Percentiles rank a stretch among this genome's conserved stretches.
phyloP scores from a whole-genome alignment of 2,797 vertebrate species.

The Diceros bicornis region DNA sequence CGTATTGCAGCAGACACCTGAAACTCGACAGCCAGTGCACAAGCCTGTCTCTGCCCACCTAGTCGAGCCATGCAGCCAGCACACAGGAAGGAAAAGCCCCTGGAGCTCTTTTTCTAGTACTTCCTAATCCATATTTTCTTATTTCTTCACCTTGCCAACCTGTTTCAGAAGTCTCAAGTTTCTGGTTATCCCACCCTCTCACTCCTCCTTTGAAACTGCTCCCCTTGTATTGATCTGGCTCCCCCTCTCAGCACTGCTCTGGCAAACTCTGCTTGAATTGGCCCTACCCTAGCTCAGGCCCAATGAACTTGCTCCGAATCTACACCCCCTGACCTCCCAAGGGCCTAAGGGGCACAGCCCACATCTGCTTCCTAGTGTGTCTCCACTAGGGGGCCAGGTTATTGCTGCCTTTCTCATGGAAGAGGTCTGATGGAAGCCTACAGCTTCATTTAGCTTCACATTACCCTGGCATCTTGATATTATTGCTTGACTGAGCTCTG shows the following conservation, averaged over 20 bases:
- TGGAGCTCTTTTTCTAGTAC: background rate
- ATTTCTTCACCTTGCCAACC: background rate
- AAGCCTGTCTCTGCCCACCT: background rate
- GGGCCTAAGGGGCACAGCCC: background rate
- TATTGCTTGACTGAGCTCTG: background rate
- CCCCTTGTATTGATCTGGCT: background rate
- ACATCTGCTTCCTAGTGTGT: background rate
- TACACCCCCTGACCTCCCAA: rapidly evolving
- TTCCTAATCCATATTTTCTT: background rate
- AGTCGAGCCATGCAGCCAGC: background rate
- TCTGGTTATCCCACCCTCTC: background rate
- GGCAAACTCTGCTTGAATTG: background rate
- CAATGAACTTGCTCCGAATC: background rate
- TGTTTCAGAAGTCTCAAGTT: background rate
- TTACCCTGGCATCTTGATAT: background rate
- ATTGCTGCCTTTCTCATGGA: background rate
- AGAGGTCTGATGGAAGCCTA: background rate
- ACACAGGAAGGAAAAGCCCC: background rate
- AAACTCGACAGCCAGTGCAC: background rate
- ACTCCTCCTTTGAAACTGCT: background rate
- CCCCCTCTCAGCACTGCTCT: background rate
- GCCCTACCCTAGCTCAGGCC: background rate
- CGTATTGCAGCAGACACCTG: background rate
- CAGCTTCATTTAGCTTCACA: background rate
- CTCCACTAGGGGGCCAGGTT: background rate